A percentile compares a stretch with the other conserved stretches of the same genome.
Evolutionary conservation across 2,113 vertebrate species (phyloP).

Genomic region (Odocoileus hemionus): DNA sequence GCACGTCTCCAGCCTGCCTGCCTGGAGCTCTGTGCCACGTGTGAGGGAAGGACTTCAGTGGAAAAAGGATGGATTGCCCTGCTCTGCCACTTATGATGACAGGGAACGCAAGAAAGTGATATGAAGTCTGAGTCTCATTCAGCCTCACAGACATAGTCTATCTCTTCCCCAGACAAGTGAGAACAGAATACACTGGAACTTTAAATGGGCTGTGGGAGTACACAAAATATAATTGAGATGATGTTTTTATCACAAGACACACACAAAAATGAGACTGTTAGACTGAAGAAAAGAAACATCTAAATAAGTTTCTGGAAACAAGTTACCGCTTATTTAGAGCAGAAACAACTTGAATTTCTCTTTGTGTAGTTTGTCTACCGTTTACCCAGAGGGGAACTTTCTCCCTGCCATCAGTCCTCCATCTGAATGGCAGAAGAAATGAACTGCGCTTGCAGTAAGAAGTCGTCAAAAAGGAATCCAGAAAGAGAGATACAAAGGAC

Average conservation of each 20-base stretch:
- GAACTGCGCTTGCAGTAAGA: neutral
- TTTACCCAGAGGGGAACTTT: neutral
- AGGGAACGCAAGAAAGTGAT: neutral
- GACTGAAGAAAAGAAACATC: neutral
- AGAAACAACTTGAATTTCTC: neutral
- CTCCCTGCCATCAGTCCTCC: neutral
- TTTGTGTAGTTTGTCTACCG: neutral
- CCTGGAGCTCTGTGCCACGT: neutral
- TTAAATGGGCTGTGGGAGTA: neutral
- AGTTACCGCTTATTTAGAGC: neutral
- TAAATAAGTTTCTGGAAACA: neutral
- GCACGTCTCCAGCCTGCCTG: conserved; percentile 9
- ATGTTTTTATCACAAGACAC: neutral
- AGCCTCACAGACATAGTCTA: neutral
- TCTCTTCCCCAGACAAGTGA: neutral
- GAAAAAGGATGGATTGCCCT: neutral
- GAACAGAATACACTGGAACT: neutral
- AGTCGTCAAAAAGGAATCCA: neutral
- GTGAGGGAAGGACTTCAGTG: neutral
- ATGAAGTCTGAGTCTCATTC: neutral
- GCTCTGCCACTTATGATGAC: neutral
- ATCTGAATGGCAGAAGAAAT: neutral
- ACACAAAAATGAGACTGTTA: neutral
- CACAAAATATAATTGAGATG: neutral
- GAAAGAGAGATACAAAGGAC: neutral